Conservation (phyloP, 2,888 invertebrate species). For the Netelia fuscicornis region DNA sequence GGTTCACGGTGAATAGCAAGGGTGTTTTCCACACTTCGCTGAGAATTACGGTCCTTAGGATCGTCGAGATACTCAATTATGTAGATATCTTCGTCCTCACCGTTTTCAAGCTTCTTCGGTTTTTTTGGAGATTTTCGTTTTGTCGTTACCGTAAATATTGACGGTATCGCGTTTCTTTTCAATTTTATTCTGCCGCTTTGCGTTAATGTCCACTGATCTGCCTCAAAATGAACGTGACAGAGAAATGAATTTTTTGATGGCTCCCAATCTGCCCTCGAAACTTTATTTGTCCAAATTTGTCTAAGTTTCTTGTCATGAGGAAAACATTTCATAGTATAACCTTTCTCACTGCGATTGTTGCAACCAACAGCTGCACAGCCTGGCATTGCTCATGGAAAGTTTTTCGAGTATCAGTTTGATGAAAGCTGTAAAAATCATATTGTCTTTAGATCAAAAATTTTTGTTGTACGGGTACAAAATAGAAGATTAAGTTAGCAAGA, state of each 20-base stretch:
- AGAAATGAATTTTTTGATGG: constrained; percentile 83
- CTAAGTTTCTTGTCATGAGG: constrained; percentile 82
- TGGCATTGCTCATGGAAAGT: constrained; percentile 76
- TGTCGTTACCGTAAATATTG: constrained; percentile 80
- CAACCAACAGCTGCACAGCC: constrained; percentile 83
- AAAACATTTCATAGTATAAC: constrained; percentile 84
- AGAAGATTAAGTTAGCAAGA: no score
- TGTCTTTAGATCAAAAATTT: no score
- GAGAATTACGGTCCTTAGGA: constrained; percentile 60
- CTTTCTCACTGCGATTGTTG: constrained; percentile 83
- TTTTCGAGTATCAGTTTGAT: not conserved
- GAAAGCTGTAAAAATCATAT: constrained; percentile 37
- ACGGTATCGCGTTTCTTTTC: constrained; percentile 81
- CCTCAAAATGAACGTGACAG: constrained; percentile 82
- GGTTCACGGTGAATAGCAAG: constrained; percentile 13
- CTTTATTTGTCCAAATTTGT: constrained; percentile 81
- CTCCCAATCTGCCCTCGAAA: constrained; percentile 82
- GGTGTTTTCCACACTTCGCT: constrained; percentile 10
- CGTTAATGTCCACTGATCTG: constrained; percentile 79
- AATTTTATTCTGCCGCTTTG: constrained; percentile 78
- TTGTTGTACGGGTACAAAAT: no score
- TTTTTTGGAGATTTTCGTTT: constrained; percentile 81
- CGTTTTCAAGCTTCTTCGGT: constrained; percentile 70
- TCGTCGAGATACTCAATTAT: constrained; percentile 74
- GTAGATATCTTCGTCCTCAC: constrained; percentile 69